Evolutionary conservation across 2,888 invertebrate genomes (phyloP).

Genomic region (Axea sp.): DNA sequence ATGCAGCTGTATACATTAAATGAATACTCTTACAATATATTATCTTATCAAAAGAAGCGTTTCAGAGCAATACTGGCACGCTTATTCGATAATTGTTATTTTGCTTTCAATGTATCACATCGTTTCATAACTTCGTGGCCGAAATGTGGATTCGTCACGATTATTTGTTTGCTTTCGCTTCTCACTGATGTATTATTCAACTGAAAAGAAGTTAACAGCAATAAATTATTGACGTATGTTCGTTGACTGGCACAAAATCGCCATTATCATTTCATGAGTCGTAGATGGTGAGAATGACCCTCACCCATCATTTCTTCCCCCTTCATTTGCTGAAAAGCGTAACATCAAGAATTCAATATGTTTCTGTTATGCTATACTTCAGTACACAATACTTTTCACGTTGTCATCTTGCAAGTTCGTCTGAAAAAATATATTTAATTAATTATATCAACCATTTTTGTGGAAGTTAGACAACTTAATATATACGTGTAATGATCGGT

Average conservation of each 20-base stretch:
- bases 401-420: slow-evolving; percentile 17
- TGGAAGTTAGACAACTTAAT: too few species aligned
- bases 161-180: neutral
- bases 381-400: too few species aligned
- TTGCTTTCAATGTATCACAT: slow-evolving; percentile 33
- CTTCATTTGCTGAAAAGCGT: slow-evolving; percentile 4
- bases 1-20: slow-evolving; percentile 18
- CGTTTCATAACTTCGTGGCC: neutral
- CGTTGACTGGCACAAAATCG: slow-evolving; percentile 36
- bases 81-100: too few species aligned
- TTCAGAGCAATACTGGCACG: too few species aligned
- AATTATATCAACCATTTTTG: too few species aligned
- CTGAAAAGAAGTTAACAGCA: slow-evolving; percentile 1
- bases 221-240: slow-evolving; percentile 30
- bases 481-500: too few species aligned
- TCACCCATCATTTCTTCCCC: slow-evolving; percentile 14
- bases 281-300: slow-evolving; percentile 16
- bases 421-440: too few species aligned
- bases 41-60: too few species aligned
- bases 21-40: too few species aligned
- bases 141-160: slow-evolving; percentile 12
- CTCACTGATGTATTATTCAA: slow-evolving; percentile 8
- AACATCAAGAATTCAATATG: slow-evolving; percentile 43
- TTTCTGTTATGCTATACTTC: slow-evolving; percentile 20
- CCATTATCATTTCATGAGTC: slow-evolving; percentile 18